A percentile compares a stretch with the other conserved stretches of the same genome.
phyloP scores from a whole-genome alignment of 1,140 invertebrate species.

The Archegozetes longisetosus region DNA sequence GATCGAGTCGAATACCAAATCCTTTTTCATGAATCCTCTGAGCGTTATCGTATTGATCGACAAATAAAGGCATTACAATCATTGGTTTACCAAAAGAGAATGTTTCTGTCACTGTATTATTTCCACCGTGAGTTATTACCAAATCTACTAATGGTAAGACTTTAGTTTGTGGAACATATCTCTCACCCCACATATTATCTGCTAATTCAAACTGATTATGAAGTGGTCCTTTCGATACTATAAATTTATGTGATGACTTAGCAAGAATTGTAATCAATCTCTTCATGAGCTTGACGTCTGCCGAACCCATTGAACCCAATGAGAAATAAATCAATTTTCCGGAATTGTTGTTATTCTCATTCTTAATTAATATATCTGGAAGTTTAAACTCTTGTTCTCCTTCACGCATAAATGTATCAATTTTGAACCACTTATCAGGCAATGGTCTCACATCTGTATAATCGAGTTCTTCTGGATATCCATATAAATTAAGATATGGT shows the following conservation, averaged over 20 bases:
- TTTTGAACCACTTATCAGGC: not conserved
- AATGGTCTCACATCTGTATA: slow-evolving; percentile 2
- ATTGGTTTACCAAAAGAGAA: slow-evolving; percentile 6
- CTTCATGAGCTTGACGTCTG: slow-evolving; percentile 16
- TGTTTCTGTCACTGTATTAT: slow-evolving; percentile 9
- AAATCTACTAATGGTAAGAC: slow-evolving; percentile 5
- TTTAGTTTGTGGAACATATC: slow-evolving; percentile 1
- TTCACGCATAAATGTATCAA: not conserved
- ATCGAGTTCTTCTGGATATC: slow-evolving; percentile 15
- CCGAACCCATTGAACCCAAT: slow-evolving; percentile 20
- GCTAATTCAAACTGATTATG: slow-evolving; percentile 14
- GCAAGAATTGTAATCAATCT: not conserved
- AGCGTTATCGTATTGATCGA: slow-evolving; percentile 16
- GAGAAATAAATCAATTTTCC: slow-evolving; percentile 16
- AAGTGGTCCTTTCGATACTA: slow-evolving; percentile 7
- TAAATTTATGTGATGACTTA: not conserved
- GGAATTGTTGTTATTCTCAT: not conserved
- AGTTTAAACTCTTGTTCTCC: not conserved
- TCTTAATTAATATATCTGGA: not conserved
- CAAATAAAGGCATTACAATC: slow-evolving; percentile 12
- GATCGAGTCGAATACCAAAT: not conserved
- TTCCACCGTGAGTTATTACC: slow-evolving; percentile 13
- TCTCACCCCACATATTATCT: slow-evolving; percentile 16
- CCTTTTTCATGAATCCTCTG: slow-evolving; percentile 10
- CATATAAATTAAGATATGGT: slow-evolving; percentile 11